These are phyloP conservation scores for Cricetomys ansorgei DNA, from an alignment of 2,113 vertebrate genomes.

Conservation along the genomic window DNA sequence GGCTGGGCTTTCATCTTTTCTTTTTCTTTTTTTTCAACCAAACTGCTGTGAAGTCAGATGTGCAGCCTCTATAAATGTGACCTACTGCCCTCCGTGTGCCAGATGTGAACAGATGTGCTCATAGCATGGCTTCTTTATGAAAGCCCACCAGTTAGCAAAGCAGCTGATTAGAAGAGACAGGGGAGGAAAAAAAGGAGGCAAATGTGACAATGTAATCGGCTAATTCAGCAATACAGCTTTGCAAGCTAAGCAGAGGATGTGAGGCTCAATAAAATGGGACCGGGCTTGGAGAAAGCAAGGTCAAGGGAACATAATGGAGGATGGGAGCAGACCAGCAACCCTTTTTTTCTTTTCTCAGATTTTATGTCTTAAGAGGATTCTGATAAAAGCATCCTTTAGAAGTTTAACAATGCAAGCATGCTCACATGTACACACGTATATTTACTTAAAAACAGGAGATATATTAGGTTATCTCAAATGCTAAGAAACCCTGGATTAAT, in stretches of 20 bases:
- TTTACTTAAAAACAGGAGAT: background rate
- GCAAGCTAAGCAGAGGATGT: slow-evolving; percentile 72
- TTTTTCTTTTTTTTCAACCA: slow-evolving; percentile 4
- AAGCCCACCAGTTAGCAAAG: slow-evolving; percentile 48
- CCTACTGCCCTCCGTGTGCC: slow-evolving; percentile 68
- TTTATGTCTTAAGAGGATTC: background rate
- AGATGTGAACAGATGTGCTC: slow-evolving; percentile 77
- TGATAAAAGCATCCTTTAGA: background rate
- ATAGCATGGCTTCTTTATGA: slow-evolving; percentile 64
- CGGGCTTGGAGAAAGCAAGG: slow-evolving; percentile 43
- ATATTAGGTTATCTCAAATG: background rate
- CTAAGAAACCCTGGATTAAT: background rate
- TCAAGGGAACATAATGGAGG: slow-evolving; percentile 31
- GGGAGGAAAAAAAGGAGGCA: slow-evolving; percentile 38
- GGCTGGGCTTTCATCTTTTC: slow-evolving; percentile 31
- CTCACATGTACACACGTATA: background rate
- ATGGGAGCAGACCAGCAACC: background rate
- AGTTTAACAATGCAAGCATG: background rate
- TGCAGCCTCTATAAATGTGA: slow-evolving; percentile 68
- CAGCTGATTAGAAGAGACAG: slow-evolving; percentile 71
- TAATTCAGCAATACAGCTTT: slow-evolving; percentile 65
- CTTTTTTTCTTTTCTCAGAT: background rate
- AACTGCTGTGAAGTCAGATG: slow-evolving; percentile 78
- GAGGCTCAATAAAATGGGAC: slow-evolving; percentile 4
- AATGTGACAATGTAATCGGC: slow-evolving; percentile 35